Evolutionary conservation across 2,797 vertebrate genomes (phyloP), one percentile per base, ranked within the genome.

Genomic region (Gymnoscopelus braueri): DNA sequence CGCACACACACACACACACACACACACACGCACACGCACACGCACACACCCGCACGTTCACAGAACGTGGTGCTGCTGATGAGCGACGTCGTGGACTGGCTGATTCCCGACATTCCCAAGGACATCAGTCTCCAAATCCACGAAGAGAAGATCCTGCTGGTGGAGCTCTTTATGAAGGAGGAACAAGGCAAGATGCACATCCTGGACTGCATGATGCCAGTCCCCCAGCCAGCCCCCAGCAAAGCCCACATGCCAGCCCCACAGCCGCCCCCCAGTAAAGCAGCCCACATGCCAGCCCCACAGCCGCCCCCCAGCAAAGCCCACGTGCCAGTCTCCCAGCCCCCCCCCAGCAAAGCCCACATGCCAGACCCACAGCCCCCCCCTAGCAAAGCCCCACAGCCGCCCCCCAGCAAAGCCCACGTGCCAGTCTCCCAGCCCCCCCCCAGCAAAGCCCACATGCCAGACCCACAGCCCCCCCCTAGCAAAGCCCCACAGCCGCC

Each of bases 61-160:
- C 93, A 99, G 98, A 99, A 99, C 60, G 87, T 99, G 82, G 98
- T 99, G 84, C 96, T 99, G 97, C 94, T 99, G 91, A 99, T 99
- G 98, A 99, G 95, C 56, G 98, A 99, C 81, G 90, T 99, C 26
- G 96, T 99, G 81, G 98, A 99, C 95, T 99, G 98, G 98, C 92
- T 98, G 74, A 99, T 99, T 82, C 97, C 98, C 11, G 98, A 99
- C 94, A 99, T 99, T 92, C 98, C 97, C 70, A 98, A 99, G 88
- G 96, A 99, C 90, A 99, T 98, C 93, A 98, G 96, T 79, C 88
- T 96, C 73, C 97, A 97, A 91, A 96, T 99, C 77, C 96, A 96
- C 87, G 96, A 98, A 79, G 97, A 99, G 87, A 99, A 98, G 88
- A 96, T 95, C 63, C 91, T 99, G 23, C 91, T 98, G 95, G 96